phyloP scores from a whole-genome alignment of 2,113 vertebrate species.

The Boleophthalmus pectinirostris region DNA sequence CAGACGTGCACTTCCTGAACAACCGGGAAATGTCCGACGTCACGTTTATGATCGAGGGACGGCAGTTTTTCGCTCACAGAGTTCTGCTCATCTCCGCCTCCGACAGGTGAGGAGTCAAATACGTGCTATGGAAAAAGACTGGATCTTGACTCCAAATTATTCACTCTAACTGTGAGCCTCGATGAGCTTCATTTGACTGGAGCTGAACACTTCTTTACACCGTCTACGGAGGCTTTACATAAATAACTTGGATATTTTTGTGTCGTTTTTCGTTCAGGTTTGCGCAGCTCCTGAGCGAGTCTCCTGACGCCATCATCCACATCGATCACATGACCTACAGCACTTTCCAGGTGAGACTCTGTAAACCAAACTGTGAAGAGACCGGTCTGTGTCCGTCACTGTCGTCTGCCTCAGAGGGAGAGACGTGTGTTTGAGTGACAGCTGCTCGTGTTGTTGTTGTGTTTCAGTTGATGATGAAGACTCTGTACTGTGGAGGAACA shows the following conservation, averaged over 20 bases:
- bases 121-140: no score
- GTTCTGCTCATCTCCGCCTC: constrained; percentile 94
- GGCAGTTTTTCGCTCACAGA: constrained; percentile 87
- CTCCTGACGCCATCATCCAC: constrained; percentile 78
- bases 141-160: no score
- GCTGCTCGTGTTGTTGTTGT: neutral
- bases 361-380: no score
- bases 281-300: constrained; percentile 81
- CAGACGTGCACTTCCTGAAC: constrained; percentile 92
- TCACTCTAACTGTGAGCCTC: no score
- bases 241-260: neutral
- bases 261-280: constrained; percentile 77
- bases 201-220: no score
- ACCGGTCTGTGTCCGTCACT: no score
- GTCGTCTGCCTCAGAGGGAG: neutral
- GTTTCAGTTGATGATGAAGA: constrained; percentile 90
- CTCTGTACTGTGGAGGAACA: constrained; percentile 90
- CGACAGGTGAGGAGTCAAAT: constrained; percentile 77
- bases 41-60: constrained; percentile 88
- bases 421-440: neutral
- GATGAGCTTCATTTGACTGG: no score
- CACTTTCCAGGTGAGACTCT: constrained; percentile 85
- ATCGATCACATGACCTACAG: constrained; percentile 88
- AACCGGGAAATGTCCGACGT: constrained; percentile 97
- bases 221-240: no score